Base-by-base conservation (phyloP, 2,113 vertebrate species). In the Sturnus vulgaris region DNA sequence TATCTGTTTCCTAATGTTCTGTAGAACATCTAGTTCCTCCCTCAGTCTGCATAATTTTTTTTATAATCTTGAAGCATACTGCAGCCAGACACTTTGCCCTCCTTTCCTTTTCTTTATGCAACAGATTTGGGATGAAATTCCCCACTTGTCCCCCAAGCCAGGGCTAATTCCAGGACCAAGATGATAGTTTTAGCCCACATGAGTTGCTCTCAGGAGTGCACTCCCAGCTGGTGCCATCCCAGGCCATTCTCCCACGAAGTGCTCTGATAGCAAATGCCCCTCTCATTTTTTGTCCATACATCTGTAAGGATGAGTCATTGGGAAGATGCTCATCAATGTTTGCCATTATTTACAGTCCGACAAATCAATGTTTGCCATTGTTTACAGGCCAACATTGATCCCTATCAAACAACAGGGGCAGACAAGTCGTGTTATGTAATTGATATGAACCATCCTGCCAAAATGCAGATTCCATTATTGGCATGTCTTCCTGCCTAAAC, bases 401-500 rank as follows among this genome's bases (percentile, higher is more conserved):
- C 15, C 12, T 23, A 40, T 37, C 75, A 44, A 11, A 56, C 47
- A 86, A n/a, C 4, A 80, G 47, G 57, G 64, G 46, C 79, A 82
- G 68, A 47, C 31, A 53, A 82, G 55, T 27, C 49, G 24, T 13
- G 93, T 92, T 95, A 86, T 61, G 68, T 88, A 93, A 92, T 90
- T 77, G 84, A 12, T 66, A 49, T 2, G 64, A 92, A 63, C 33
- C 69, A 75, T 16, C 7, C 72, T 71, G 93, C 80, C 86, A 81
- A 86, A 77, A 83, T 46, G 57, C 75, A 94, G 88, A 92, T 91
- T 83, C 81, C 76, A 33, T 81, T 83, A 90, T 64, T 95, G 96
- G 90, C 94, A 95, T 64, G 61, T 84, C 80, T 96, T 93, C 64
- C 84, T 92, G 93, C 92, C 90, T 83, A 61, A 90, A 86, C 70